phyloP scores from a whole-genome alignment of 2,113 vertebrate species.

The Oncorhynchus nerka region DNA sequence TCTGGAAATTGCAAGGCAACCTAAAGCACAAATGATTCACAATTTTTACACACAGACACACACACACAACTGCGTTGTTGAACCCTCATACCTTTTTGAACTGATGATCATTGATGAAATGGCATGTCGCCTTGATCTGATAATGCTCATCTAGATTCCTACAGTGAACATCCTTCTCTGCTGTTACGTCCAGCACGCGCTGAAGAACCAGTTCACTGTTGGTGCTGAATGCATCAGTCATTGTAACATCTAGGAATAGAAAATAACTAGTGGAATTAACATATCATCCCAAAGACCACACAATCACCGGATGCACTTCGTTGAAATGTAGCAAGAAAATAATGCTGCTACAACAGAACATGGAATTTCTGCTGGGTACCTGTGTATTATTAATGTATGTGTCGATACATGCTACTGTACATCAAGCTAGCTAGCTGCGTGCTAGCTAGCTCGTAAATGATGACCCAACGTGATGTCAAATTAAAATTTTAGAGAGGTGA shows the following conservation, averaged over 20 bases:
- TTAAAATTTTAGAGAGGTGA: too few relatives aligned
- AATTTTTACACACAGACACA: background rate
- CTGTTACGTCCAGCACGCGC: slow-evolving; percentile 45
- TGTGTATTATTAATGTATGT: too few relatives aligned
- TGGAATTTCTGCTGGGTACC: too few relatives aligned
- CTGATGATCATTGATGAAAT: slow-evolving; percentile 58
- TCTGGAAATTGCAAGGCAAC: slow-evolving; percentile 96
- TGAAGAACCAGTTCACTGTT: slow-evolving; percentile 67
- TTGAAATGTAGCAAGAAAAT: too few relatives aligned
- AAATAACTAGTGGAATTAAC: background rate
- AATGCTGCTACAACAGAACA: too few relatives aligned
- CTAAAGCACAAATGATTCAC: slow-evolving; percentile 61
- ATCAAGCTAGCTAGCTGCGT: too few relatives aligned
- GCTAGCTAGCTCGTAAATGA: background rate
- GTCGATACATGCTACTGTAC: too few relatives aligned
- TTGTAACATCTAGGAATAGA: slow-evolving; percentile 16
- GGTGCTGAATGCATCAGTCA: slow-evolving; percentile 72
- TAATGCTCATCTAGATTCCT: slow-evolving; percentile 60
- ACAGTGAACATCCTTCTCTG: slow-evolving; percentile 8
- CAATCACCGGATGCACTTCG: too few relatives aligned
- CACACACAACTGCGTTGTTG: background rate
- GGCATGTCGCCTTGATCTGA: slow-evolving; percentile 64
- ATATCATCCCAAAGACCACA: too few relatives aligned
- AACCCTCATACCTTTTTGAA: slow-evolving; percentile 61
- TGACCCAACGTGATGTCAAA: too few relatives aligned